Percentiles rank a stretch among this genome's conserved stretches.
These are phyloP conservation scores for Fulica atra DNA, from an alignment of 2,113 vertebrate genomes.

Conservation along the genomic window DNA sequence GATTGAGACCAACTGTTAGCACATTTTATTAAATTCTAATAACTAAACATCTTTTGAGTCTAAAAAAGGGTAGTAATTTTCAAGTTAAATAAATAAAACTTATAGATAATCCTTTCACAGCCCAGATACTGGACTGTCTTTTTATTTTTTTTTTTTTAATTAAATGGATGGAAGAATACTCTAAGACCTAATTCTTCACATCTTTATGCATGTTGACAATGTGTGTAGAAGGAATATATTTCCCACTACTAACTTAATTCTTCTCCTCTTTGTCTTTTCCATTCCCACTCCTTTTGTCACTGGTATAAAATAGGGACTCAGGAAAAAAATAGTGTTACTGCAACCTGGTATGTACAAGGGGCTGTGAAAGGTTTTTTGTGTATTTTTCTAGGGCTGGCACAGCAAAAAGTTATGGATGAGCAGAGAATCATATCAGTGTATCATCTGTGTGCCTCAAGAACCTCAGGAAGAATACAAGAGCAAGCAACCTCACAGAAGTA, in stretches of 20 bases:
- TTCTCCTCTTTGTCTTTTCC: neutral
- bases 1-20: neutral
- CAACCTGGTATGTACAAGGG: neutral
- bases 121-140: neutral
- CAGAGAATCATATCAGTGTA: neutral
- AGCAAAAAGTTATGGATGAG: neutral
- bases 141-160: neutral
- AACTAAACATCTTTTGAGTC: neutral
- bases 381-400: neutral
- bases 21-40: neutral
- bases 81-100: neutral
- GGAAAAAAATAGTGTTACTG: neutral
- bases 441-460: neutral
- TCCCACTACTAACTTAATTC: neutral
- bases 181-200: neutral
- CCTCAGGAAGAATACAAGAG: neutral
- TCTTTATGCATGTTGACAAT: neutral
- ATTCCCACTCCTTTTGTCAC: neutral
- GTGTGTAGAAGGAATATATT: neutral
- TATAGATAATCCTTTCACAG: neutral
- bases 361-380: neutral
- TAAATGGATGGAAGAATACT: neutral
- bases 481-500: neutral
- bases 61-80: neutral
- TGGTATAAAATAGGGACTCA: neutral